These are phyloP conservation scores for Acholoe squamosa DNA, from an alignment of 2,888 invertebrate species.

Conservation along the genomic window DNA sequence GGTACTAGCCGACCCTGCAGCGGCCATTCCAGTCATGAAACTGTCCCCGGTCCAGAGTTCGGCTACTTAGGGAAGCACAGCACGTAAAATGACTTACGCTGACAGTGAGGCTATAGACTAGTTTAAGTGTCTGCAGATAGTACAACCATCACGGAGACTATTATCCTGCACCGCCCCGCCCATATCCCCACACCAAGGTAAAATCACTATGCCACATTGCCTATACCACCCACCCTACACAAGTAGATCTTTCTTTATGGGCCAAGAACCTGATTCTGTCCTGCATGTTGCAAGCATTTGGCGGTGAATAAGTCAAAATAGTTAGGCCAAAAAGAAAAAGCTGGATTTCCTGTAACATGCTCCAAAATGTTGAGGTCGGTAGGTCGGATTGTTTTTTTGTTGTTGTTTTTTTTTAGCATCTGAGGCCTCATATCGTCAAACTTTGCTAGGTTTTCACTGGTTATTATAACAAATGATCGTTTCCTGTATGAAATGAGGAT, in stretches of 20 bases:
- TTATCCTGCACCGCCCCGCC: neutral
- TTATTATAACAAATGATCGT: too few species aligned
- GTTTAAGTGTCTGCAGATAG: neutral
- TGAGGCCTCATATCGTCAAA: too few species aligned
- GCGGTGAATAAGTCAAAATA: constrained; percentile 27
- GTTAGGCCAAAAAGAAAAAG: too few species aligned
- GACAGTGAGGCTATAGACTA: constrained; percentile 6
- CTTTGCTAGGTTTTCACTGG: too few species aligned
- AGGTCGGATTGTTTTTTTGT: too few species aligned
- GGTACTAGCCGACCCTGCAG: neutral
- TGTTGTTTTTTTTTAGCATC: too few species aligned
- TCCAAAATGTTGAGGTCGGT: too few species aligned
- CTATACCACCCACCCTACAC: neutral
- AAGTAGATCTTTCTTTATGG: neutral
- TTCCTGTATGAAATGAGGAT: too few species aligned
- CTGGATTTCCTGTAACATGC: too few species aligned
- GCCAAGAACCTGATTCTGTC: neutral
- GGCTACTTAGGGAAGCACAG: neutral
- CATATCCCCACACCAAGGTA: neutral
- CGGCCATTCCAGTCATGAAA: neutral
- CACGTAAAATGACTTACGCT: constrained; percentile 10
- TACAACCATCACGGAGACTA: neutral
- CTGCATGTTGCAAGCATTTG: constrained; percentile 7
- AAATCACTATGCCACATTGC: neutral
- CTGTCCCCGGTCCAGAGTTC: neutral